These are phyloP conservation scores for Tupiocoris notatus DNA, from an alignment of 2,888 invertebrate genomes.

Conservation along the genomic window DNA sequence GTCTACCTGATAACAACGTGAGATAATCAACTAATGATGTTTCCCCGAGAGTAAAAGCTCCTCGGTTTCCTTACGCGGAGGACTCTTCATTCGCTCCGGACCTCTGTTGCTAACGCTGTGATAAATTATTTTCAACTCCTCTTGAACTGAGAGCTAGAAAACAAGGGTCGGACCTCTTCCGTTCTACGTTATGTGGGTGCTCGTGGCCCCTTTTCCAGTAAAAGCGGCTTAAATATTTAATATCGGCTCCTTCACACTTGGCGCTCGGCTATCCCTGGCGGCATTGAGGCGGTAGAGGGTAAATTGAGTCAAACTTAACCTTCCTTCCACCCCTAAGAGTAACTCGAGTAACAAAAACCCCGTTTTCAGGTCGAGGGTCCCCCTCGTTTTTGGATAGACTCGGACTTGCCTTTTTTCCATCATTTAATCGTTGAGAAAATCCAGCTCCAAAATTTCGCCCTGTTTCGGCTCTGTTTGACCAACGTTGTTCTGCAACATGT, in stretches of 20 bases:
- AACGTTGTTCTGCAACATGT: too few species aligned
- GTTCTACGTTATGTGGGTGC: background rate
- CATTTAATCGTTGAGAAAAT: too few species aligned
- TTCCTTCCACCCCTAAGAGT: background rate
- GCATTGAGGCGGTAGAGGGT: background rate
- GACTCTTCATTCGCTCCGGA: constrained; percentile 3
- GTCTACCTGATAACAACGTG: too few species aligned
- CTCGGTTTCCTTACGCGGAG: background rate
- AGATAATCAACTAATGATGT: background rate
- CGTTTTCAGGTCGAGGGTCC: background rate
- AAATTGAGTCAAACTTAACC: background rate
- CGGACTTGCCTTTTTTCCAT: too few species aligned
- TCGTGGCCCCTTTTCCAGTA: background rate
- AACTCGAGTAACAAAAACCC: background rate
- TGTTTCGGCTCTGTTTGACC: too few species aligned
- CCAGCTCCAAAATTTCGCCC: too few species aligned
- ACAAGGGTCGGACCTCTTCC: constrained; percentile 23
- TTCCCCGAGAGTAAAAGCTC: background rate
- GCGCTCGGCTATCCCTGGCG: constrained; percentile 11
- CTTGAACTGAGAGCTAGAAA: constrained; percentile 36
- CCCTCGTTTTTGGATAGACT: too few species aligned
- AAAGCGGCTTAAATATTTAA: constrained; percentile 23
- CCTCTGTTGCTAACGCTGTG: constrained; percentile 14
- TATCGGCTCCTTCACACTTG: constrained; percentile 26
- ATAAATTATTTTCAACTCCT: constrained; percentile 36